Evolutionary conservation across 2,113 vertebrate species (phyloP).

Genomic region (Phylloscopus trochiloides): DNA sequence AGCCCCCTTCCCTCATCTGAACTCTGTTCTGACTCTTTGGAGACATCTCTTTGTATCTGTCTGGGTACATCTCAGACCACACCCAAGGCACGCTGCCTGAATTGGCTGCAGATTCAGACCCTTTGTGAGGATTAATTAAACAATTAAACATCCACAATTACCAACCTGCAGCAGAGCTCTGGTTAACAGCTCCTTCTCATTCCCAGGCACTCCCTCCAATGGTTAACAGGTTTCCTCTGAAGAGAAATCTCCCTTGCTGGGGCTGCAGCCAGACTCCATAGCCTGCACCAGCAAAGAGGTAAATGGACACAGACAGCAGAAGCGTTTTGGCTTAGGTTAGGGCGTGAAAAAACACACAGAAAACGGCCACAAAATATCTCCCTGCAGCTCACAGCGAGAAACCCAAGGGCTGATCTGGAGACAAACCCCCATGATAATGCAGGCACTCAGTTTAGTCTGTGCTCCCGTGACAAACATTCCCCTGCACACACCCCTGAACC

Average conservation of each 20-base stretch:
- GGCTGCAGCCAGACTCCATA: conserved; percentile 9
- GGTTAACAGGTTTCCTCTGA: conserved; percentile 31
- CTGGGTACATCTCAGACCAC: neutral
- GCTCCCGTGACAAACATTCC: neutral
- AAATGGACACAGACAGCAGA: neutral
- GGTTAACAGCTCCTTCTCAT: neutral
- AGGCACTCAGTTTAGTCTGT: conserved; percentile 5
- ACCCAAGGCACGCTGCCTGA: neutral
- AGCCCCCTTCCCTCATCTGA: neutral
- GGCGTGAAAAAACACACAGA: neutral
- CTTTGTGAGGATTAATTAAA: neutral
- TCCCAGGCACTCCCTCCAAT: neutral
- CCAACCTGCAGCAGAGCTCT: neutral
- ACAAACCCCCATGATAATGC: neutral
- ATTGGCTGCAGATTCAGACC: neutral
- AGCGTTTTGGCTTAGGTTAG: neutral
- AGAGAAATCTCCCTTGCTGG: neutral
- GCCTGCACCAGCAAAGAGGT: neutral
- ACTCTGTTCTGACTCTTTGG: neutral
- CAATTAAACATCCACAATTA: neutral
- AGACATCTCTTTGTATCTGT: fast-evolving
- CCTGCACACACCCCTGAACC: neutral
- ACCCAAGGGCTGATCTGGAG: neutral
- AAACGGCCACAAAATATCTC: neutral
- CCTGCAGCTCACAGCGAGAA: neutral